Evolutionary conservation across 2,888 invertebrate genomes (phyloP), one percentile per base, ranked within the genome.

Genomic region (Xestia c-nigrum): DNA sequence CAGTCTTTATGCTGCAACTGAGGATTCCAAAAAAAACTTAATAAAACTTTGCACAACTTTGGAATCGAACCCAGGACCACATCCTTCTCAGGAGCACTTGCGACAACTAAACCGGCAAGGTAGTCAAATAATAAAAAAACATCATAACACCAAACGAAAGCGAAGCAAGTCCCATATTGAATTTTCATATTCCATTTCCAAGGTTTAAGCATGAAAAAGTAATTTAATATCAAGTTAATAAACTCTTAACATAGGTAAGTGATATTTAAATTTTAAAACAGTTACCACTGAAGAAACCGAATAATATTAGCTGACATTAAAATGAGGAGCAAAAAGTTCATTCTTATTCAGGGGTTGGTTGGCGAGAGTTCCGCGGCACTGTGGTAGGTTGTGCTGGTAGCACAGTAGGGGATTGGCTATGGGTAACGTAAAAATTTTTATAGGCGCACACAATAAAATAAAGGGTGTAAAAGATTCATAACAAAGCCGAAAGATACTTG

Each of bases 291-390:
- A 86, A 85, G 88, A 88, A 91, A 90, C 88, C 86, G 91, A 90
- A 91, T 90, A 91, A 91, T 90, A 87, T 89, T 86, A 87, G 80
- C 81, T 69, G 67, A 72, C 85, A 83, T 88, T 89, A 90, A 89
- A 89, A 87, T 87, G 84, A 89, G 89, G 89, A 89, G 90, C 90
- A 94, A 94, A 94, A 94, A 94, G 91, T 93, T 93, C 91, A 93
- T 94, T 94, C 89, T 90, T 91, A 94, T 94, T 94, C 94, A 93
- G 88, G 88, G 89, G 91, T 84, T 83, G 91, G 89, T 55, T 61
- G 24, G 61, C 59, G 87, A 83, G 90, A 86, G 90, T 90, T 92
- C 91, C 90, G 89, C 90, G 88, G 78, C 81, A 72, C 75, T 74
- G 64, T 87, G 38, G 75, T 46, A 57, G 78, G 9, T 70, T 38